These are phyloP conservation scores for Thaumatotibia leucotreta DNA, from an alignment of 1,140 invertebrate species.

Conservation along the genomic window DNA sequence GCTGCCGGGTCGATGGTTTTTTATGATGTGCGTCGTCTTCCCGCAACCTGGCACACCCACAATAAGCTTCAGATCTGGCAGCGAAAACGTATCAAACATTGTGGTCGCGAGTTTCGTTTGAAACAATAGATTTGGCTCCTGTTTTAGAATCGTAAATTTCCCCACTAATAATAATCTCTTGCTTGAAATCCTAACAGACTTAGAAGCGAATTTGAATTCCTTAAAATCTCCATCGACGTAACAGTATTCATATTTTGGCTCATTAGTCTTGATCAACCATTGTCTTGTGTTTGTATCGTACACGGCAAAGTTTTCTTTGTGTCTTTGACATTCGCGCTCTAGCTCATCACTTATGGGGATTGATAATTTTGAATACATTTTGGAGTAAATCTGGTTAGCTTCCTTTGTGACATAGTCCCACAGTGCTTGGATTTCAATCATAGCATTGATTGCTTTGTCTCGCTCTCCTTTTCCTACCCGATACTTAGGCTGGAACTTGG, in stretches of 20 bases:
- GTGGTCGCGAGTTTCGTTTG: background rate
- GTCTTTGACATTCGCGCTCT: background rate
- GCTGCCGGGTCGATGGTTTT: background rate
- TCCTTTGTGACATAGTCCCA: background rate
- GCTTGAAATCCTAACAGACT: background rate
- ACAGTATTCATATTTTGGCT: background rate
- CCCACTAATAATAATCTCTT: background rate
- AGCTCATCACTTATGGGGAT: background rate
- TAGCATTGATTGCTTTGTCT: background rate
- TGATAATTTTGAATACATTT: background rate
- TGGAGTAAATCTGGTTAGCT: background rate
- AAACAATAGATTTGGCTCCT: background rate
- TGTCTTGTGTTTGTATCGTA: background rate
- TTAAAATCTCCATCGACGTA: background rate
- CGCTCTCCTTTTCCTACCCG: background rate
- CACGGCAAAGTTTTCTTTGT: background rate
- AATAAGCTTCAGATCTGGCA: background rate
- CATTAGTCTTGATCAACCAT: background rate
- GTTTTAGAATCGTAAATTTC: background rate
- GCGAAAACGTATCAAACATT: background rate
- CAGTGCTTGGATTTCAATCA: background rate
- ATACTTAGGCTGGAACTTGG: background rate
- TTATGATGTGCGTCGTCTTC: background rate
- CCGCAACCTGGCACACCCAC: background rate
- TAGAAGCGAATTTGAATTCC: background rate